Evolutionary conservation across 1,140 invertebrate species (phyloP).

Genomic region (Atta cephalotes): DNA sequence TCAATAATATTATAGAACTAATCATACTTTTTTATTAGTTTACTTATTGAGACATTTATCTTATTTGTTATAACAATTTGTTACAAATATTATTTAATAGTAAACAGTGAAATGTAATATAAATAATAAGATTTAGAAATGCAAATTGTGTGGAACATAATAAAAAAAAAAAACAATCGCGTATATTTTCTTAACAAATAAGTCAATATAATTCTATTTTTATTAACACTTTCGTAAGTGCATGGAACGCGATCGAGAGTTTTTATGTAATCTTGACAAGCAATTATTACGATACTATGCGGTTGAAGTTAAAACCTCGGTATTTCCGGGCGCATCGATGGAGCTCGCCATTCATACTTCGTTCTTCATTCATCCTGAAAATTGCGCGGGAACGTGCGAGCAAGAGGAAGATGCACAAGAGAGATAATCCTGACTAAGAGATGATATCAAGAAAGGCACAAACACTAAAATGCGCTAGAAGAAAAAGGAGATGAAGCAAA

Average conservation of each 20-base stretch:
- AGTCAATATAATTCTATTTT: not conserved
- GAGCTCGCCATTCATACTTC: conserved; percentile 70
- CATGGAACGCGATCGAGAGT: not conserved
- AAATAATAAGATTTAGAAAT: not conserved
- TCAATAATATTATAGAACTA: no score
- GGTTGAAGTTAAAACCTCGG: conserved; percentile 9
- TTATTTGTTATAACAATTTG: not conserved
- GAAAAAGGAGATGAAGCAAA: not conserved
- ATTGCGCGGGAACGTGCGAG: conserved; percentile 62
- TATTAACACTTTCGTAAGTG: no score
- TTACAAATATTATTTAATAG: not conserved
- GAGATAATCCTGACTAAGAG: conserved; percentile 36
- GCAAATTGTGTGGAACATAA: not conserved
- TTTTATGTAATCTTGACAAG: conserved; percentile 24
- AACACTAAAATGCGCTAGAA: conserved; percentile 28
- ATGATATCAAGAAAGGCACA: conserved; percentile 52
- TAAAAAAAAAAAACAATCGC: not conserved
- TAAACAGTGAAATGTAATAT: not conserved
- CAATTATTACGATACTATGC: conserved; percentile 28
- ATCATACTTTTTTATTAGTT: no score
- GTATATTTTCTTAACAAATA: not conserved
- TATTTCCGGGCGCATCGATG: conserved; percentile 71
- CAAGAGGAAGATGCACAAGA: not conserved
- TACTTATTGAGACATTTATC: no score
- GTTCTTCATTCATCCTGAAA: conserved; percentile 75